A percentile compares a stretch with the other conserved stretches of the same genome.
Conservation (phyloP, 2,113 vertebrate genomes). For the Maccullochella peelii region DNA sequence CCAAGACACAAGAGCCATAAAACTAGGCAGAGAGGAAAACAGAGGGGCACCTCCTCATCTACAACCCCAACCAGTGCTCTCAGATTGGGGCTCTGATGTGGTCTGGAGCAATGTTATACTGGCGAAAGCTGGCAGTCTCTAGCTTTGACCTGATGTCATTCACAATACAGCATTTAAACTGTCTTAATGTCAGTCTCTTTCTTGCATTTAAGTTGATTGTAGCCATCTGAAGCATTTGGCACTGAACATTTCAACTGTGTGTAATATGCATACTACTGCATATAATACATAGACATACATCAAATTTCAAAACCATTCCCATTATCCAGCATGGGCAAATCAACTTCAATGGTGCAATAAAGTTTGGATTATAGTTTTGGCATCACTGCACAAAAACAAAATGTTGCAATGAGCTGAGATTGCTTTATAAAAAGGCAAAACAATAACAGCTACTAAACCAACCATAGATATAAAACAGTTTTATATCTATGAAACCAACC, state of each 20-base stretch:
- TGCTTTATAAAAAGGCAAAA: neutral
- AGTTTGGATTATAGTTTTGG: neutral
- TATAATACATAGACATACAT: neutral
- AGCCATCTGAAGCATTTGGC: neutral
- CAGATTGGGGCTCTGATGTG: conserved; percentile 66
- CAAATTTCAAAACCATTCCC: neutral
- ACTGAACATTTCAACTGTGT: neutral
- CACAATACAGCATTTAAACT: conserved; percentile 31
- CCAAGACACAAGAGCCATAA: conserved; percentile 69
- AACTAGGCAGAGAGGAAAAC: conserved; percentile 65
- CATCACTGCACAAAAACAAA: neutral
- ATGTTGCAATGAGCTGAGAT: neutral
- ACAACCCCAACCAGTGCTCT: conserved; percentile 52
- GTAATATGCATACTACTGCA: neutral
- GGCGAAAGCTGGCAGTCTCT: conserved; percentile 41
- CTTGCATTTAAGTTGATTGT: neutral
- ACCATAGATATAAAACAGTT: neutral
- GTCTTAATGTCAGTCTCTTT: neutral
- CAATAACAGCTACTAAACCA: neutral
- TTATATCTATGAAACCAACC: neutral
- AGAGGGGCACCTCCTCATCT: conserved; percentile 72
- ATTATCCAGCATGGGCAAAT: neutral
- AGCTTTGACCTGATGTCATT: conserved; percentile 45
- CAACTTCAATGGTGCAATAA: neutral
- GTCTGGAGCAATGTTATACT: conserved; percentile 41